These are phyloP conservation scores for Varecia variegata DNA, from an alignment of 2,797 vertebrate genomes.

Conservation along the genomic window DNA sequence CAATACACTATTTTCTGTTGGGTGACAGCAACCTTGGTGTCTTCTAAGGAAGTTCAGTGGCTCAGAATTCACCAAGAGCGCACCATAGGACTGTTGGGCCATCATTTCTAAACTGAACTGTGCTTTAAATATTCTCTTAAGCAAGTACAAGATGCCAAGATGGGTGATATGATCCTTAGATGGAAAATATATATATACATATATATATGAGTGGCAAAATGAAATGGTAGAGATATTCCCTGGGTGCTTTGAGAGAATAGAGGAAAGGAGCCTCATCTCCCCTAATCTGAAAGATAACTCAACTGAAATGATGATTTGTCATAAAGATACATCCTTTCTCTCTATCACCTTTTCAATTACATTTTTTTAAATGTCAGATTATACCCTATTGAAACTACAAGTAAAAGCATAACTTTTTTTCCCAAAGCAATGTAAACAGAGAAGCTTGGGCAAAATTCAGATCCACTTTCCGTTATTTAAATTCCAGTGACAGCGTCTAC, in stretches of 20 bases:
- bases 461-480: slow-evolving; percentile 56
- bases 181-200: not conserved
- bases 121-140: not conserved
- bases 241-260: not conserved
- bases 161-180: not conserved
- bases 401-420: not conserved
- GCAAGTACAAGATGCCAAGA: not conserved
- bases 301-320: not conserved
- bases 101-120: not conserved
- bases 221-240: not conserved
- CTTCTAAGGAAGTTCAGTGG: not conserved
- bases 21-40: not conserved
- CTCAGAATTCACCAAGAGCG: slow-evolving; percentile 14
- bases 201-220: not conserved
- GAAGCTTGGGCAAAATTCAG: slow-evolving; percentile 31
- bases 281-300: not conserved
- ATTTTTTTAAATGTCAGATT: slow-evolving; percentile 46
- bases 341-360: not conserved
- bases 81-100: not conserved
- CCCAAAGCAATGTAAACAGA: slow-evolving; percentile 34
- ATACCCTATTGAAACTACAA: not conserved
- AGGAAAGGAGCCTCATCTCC: not conserved
- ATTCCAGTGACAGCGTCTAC: slow-evolving; percentile 38
- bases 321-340: not conserved
- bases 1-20: not conserved